Conservation (phyloP, 2,113 vertebrate species). For the Anhinga anhinga region DNA sequence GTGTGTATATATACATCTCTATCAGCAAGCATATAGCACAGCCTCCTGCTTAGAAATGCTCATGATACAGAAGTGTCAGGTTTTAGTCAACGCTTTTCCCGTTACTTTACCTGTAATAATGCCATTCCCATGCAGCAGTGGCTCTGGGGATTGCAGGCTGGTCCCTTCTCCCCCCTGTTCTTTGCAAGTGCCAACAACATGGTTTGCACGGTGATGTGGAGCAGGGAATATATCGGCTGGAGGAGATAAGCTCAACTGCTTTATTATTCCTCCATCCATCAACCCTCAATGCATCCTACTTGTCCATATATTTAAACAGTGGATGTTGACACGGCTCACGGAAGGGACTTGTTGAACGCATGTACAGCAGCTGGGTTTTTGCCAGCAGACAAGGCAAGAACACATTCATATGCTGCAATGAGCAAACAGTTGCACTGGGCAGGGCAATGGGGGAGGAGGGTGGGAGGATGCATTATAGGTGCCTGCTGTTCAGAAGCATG, state of each 20-base stretch:
- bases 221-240: neutral
- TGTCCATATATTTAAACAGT: neutral
- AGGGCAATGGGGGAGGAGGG: neutral
- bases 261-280: neutral
- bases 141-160: neutral
- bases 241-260: neutral
- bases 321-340: fast-evolving
- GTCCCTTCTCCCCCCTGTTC: neutral
- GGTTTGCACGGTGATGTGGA: neutral
- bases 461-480: neutral
- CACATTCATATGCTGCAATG: fast-evolving
- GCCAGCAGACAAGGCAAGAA: neutral
- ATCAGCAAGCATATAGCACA: neutral
- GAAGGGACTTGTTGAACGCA: neutral
- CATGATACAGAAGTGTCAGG: neutral
- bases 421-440: neutral
- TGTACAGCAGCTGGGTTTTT: neutral
- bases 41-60: neutral
- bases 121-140: neutral
- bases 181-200: neutral
- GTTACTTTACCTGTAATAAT: neutral
- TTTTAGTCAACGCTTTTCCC: neutral
- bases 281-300: neutral
- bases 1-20: neutral
- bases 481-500: neutral